phyloP scores from a whole-genome alignment of 2,888 invertebrate genomes.

The Eilema depressum region DNA sequence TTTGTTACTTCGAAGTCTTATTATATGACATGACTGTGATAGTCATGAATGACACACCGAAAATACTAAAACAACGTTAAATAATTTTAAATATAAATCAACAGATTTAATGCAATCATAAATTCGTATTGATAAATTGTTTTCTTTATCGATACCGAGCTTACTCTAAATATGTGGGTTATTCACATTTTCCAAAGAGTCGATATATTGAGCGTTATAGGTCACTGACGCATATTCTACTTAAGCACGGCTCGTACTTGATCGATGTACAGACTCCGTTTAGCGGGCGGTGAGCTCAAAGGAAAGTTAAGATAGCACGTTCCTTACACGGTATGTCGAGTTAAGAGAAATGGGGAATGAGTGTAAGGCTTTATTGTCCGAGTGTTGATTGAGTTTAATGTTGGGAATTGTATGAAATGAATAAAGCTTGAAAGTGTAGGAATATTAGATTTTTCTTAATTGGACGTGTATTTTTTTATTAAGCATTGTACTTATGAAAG shows the following conservation, averaged over 20 bases:
- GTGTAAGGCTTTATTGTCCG: constrained; percentile 37
- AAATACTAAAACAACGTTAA: not conserved
- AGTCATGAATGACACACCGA: not conserved
- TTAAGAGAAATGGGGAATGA: constrained; percentile 3
- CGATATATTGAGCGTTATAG: not conserved
- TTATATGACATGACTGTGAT: not conserved
- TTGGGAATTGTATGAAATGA: constrained; percentile 14
- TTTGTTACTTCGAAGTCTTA: not conserved
- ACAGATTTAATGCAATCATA: not conserved
- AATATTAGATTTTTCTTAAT: not conserved
- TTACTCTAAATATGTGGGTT: no score
- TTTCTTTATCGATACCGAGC: no score
- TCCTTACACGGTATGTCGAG: constrained; percentile 36
- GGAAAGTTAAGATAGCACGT: constrained; percentile 37
- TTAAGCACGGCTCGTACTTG: not conserved
- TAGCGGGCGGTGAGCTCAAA: constrained; percentile 58
- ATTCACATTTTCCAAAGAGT: not conserved
- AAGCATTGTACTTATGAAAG: not conserved
- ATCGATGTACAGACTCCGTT: not conserved
- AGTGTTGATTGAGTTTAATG: constrained; percentile 38
- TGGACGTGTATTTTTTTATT: not conserved
- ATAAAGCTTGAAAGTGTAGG: no score
- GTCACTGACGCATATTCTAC: not conserved
- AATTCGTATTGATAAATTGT: not conserved
- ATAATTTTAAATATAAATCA: not conserved